phyloP scores from a whole-genome alignment of 2,113 vertebrate genomes.

The Crotophaga sulcirostris region DNA sequence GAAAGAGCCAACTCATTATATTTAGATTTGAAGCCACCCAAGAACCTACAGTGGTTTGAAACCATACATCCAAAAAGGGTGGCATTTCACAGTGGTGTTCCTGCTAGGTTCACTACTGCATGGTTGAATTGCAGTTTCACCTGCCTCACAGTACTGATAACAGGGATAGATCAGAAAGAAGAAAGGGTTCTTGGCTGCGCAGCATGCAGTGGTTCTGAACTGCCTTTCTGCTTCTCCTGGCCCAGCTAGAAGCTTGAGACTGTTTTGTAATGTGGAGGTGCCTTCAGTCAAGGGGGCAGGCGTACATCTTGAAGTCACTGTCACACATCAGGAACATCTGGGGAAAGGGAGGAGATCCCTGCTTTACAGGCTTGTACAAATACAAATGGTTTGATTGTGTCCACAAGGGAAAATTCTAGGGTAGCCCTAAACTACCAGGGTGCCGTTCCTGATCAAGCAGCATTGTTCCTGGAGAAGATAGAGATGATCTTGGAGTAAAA shows the following conservation, averaged over 20 bases:
- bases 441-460: background rate
- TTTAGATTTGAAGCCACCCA: background rate
- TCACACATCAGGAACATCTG: accelerated
- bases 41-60: background rate
- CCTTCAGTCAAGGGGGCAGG: background rate
- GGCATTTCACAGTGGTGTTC: background rate
- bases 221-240: background rate
- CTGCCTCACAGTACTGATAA: accelerated
- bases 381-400: background rate
- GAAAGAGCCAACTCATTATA: background rate
- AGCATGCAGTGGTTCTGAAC: background rate
- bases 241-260: background rate
- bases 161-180: background rate
- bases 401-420: background rate
- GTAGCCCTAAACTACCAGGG: accelerated
- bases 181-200: background rate
- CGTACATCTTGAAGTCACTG: background rate
- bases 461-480: background rate
- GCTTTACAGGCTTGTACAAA: background rate
- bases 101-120: background rate
- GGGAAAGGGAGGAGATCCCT: background rate
- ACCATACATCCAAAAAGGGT: background rate
- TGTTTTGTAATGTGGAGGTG: background rate
- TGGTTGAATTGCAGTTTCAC: background rate
- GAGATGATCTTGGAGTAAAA: background rate